A percentile compares a stretch with the other conserved stretches of the same genome.
Evolutionary conservation across 2,888 invertebrate species (phyloP).

Genomic region (Pachliopta kotzebuea): DNA sequence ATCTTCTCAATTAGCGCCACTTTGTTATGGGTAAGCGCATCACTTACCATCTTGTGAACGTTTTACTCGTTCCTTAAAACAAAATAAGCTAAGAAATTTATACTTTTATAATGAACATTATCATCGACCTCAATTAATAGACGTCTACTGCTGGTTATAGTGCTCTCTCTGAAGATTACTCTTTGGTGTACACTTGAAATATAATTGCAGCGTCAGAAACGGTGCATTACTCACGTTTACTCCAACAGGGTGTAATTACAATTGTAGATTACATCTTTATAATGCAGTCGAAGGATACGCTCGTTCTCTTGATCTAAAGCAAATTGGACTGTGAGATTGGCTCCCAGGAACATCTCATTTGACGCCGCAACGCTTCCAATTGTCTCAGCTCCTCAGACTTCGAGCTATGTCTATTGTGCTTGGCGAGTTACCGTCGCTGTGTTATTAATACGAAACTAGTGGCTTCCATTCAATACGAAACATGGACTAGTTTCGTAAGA

Average conservation of each 20-base stretch:
- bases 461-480: conserved; percentile 27
- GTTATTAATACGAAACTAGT: conserved; percentile 44
- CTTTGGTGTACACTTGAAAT: not conserved
- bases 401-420: conserved; percentile 53
- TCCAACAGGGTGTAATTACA: conserved; percentile 54
- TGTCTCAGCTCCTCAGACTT: conserved; percentile 53
- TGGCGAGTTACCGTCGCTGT: conserved; percentile 46
- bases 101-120: too few species aligned
- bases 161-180: too few species aligned
- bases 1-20: too few species aligned
- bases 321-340: conserved; percentile 74
- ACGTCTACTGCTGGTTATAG: too few species aligned
- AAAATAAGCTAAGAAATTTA: too few species aligned
- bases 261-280: conserved; percentile 32
- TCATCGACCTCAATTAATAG: too few species aligned
- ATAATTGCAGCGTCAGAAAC: conserved; percentile 38
- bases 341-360: conserved; percentile 70
- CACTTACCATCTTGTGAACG: too few species aligned
- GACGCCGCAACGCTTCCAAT: conserved; percentile 71
- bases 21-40: too few species aligned
- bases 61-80: too few species aligned
- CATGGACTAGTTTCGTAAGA: conserved; percentile 37
- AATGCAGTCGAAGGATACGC: conserved; percentile 38
- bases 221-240: conserved; percentile 42
- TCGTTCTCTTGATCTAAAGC: conserved; percentile 68